Base-by-base conservation (phyloP, 2,888 invertebrate genomes). In the Syrista parreyssii region DNA sequence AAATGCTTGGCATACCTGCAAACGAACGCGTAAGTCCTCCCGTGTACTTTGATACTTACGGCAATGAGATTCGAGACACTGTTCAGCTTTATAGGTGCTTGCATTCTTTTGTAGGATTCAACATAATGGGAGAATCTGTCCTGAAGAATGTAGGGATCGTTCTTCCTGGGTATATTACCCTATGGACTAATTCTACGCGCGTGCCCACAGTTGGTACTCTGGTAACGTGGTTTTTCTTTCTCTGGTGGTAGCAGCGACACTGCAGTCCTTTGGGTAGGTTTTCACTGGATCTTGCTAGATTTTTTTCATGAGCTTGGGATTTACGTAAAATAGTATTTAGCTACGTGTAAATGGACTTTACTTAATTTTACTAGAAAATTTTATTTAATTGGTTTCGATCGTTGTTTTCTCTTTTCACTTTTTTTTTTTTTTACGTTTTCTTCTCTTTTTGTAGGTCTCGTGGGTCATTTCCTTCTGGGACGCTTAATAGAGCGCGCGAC, bases 1-100 rank as follows among this genome's bases (percentile, higher is more conserved):
- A 84, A 86, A 84, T 85, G 80, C 85, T 76, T 84, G 81, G 86
- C 85, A 84, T 84, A 84, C 86, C 85, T 84, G 83, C 79, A 83
- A 85, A 85, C 83, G 80, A 82, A 76, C 85, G 83, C 83, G 80
- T 81, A 82, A 85, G 82, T 82, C 79, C 35, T 40, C 35, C 79
- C 78, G 81, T 55, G 23, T 23, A 55, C 55, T 55, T 55, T 55
- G 55, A 55, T 55, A 23, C 55, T 55, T 23, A 23, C 2, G 23
- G 23, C 55, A 55, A 55, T 55, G 23, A 55, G 55, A 55, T 23
- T 55, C 55, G 23, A 55, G 23, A 23, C 23, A 55, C 23, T 55
- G 40, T 55, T 23, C 9, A 2, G 9, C 55, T 23, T 23, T 9
- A 23, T 55, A 15, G 40, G 9, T 9, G 55, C 55, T 55, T 9